Base-by-base conservation (phyloP, 92 coral and sea anemone genomes). In the Heteractis magnifica region DNA sequence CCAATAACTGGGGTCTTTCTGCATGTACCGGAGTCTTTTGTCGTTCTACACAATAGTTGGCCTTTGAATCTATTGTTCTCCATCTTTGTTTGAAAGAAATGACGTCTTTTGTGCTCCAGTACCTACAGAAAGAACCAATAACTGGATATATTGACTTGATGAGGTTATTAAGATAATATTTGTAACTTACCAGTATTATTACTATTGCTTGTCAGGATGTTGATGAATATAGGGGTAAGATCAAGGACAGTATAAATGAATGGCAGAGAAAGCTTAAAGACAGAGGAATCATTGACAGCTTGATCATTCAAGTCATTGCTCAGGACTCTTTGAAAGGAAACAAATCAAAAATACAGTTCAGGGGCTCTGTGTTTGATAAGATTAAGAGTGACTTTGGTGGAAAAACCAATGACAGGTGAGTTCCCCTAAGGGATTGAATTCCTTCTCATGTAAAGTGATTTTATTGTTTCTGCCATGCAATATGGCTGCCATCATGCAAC, bases 311-410 rank as follows among this genome's bases (percentile, higher is more conserved):
- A 78, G 99, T 94, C 44, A 81, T 93, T n/a, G 86, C 97, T 16
- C 97, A 92, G 58, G 99, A 94, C 11, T 88, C 95, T 10, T 1
- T 92, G 52, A 96, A 88, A 82, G 95, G 95, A 18, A 96, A 89
- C 75, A 96, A 96, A 79, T 90, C 99, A 20, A 96, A 96, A 87
- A 82, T 96, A 21, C 90, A 88, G 55, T 90, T 96, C 21, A 93
- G 99, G 81, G 95, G 99, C 80, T 89, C 94, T 49, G 99, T 96
- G 5, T 96, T 92, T 87, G 99, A 96, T 80, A 96, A 96, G 77
- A 92, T 96, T 77, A 96, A 92, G 84, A 96, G 99, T 85, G 99
- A 96, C 83, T 96, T 96, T 96, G 98, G 99, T 60, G 98, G 98
- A 75, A 96, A 96, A 79, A 94, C 88, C 72, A 95, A 81, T 72